phyloP scores from a whole-genome alignment of 2,888 invertebrate species.

The Adelognathus sp. region DNA sequence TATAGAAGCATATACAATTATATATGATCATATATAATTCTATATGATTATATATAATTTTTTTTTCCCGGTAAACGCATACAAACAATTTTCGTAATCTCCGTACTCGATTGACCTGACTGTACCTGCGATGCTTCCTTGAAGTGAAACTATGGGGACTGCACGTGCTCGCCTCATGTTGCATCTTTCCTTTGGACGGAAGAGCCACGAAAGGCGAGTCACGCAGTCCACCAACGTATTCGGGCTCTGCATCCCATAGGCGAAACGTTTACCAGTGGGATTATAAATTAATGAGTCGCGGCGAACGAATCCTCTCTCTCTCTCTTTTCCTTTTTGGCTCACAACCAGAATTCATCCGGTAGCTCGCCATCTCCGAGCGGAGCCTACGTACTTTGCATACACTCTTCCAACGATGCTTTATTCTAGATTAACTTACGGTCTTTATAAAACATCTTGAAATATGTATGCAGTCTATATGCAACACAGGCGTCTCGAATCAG shows the following conservation, averaged over 20 bases:
- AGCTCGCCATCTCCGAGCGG: slow-evolving; percentile 22
- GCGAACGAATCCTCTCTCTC: not conserved
- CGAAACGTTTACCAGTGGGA: not conserved
- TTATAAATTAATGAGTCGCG: slow-evolving; percentile 52
- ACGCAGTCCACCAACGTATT: not conserved
- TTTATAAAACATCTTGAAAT: slow-evolving; percentile 14
- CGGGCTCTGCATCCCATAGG: slow-evolving; percentile 6
- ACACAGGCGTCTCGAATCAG: slow-evolving; percentile 35
- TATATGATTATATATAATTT: too few relatives aligned
- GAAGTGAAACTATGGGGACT: slow-evolving; percentile 27
- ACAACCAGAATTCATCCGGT: slow-evolving; percentile 36
- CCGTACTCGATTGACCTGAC: too few relatives aligned
- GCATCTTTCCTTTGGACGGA: slow-evolving; percentile 1
- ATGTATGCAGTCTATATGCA: not conserved
- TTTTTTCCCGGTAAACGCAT: too few relatives aligned
- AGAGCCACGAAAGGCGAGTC: slow-evolving; percentile 25
- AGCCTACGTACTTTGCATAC: not conserved
- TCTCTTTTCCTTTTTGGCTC: not conserved
- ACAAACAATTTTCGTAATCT: too few relatives aligned
- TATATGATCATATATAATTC: too few relatives aligned
- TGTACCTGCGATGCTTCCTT: too few relatives aligned
- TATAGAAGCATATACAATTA: too few relatives aligned
- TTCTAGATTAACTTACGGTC: slow-evolving; percentile 26
- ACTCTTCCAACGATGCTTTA: slow-evolving; percentile 27
- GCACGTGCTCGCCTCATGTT: slow-evolving; percentile 13